Percentiles rank a stretch among this genome's conserved stretches.
These are phyloP conservation scores for Mantis religiosa DNA, from an alignment of 2,888 invertebrate genomes.

Conservation along the genomic window DNA sequence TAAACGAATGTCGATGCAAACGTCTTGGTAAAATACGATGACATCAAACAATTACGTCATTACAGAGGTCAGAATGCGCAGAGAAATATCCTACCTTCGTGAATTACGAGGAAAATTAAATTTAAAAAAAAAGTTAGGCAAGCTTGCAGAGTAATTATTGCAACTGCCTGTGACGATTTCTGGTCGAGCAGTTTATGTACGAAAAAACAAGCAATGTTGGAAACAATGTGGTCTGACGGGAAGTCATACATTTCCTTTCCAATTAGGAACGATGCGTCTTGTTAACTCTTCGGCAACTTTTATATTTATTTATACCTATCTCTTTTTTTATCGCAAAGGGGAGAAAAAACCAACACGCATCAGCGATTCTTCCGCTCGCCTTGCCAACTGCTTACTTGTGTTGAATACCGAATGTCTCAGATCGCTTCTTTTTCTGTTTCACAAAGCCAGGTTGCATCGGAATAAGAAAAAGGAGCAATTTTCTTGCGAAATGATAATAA, in stretches of 20 bases:
- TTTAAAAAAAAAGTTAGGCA: background rate
- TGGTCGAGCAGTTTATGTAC: background rate
- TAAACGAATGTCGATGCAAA: background rate
- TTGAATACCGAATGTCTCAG: background rate
- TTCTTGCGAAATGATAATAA: background rate
- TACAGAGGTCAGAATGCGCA: background rate
- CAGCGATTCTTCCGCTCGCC: background rate
- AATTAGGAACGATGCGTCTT: constrained; percentile 20
- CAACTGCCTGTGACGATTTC: background rate
- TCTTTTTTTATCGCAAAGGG: background rate
- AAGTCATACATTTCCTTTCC: constrained; percentile 20
- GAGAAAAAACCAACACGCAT: background rate
- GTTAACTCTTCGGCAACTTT: constrained; percentile 14
- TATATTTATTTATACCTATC: background rate
- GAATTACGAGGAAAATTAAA: background rate
- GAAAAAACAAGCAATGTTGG: background rate
- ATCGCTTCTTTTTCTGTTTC: background rate
- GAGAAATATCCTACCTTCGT: background rate
- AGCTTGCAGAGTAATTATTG: background rate
- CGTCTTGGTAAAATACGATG: background rate
- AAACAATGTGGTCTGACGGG: constrained; percentile 2
- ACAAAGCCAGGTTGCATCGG: background rate
- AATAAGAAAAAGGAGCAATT: background rate
- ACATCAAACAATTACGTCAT: background rate
- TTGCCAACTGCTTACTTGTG: background rate